A percentile compares a stretch with the other conserved stretches of the same genome.
Evolutionary conservation across 2,113 vertebrate genomes (phyloP).

Genomic region (Alosa alosa): DNA sequence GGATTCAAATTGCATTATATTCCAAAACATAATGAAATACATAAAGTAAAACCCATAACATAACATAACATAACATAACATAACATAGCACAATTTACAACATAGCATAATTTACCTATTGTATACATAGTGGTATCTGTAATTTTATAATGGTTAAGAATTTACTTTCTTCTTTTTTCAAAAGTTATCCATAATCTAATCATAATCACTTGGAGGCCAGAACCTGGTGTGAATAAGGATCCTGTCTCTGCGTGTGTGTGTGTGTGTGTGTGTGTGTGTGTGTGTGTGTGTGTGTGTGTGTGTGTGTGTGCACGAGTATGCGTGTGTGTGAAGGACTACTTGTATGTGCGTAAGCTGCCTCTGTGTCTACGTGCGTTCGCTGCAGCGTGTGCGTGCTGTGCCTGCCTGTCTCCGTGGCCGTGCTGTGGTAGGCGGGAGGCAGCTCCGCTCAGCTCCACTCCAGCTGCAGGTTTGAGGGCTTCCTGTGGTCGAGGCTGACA

Average conservation of each 20-base stretch:
- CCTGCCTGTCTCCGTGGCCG: neutral
- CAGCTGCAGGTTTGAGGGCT: conserved; percentile 61
- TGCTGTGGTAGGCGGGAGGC: neutral
- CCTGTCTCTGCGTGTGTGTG: neutral
- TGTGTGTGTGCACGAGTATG: neutral
- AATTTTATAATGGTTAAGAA: neutral
- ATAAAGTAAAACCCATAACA: no score
- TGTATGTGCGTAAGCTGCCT: neutral
- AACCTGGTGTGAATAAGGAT: no score
- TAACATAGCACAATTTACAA: no score
- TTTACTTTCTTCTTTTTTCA: neutral
- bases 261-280: neutral
- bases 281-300: conserved; percentile 1
- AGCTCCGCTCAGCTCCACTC: conserved; percentile 40
- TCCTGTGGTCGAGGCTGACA: conserved; percentile 61
- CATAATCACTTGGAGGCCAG: no score
- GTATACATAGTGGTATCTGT: neutral
- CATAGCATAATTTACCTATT: no score
- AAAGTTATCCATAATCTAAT: neutral
- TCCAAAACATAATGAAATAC: no score
- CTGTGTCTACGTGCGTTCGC: neutral
- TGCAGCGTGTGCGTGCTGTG: conserved; percentile 23
- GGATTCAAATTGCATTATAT: no score
- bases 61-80: no score
- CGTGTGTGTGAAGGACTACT: conserved; percentile 6